Conservation (phyloP, 2,888 invertebrate species). For the Athalia cordata region DNA sequence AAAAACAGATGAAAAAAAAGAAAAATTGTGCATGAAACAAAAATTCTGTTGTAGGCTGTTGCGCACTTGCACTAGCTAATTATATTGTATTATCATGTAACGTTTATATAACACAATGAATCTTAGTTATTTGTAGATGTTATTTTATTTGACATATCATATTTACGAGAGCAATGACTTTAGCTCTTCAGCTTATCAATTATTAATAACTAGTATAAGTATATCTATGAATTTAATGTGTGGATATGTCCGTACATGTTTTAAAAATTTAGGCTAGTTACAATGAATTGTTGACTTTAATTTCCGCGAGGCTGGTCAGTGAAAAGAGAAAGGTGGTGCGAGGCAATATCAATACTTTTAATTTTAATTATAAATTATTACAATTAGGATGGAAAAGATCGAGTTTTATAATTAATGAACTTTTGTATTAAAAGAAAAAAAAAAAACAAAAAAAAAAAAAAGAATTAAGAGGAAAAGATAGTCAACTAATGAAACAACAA, state of each 20-base stretch:
- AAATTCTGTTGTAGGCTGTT: background rate
- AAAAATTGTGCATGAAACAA: background rate
- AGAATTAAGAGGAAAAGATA: too few relatives aligned
- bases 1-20: background rate
- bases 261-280: constrained; percentile 7
- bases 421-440: background rate
- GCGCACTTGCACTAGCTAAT: background rate
- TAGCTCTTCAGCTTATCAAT: constrained; percentile 28
- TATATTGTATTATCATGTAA: background rate
- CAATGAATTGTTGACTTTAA: constrained; percentile 8
- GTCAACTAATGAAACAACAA: background rate
- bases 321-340: constrained; percentile 9
- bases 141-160: constrained; percentile 32
- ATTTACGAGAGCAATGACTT: constrained; percentile 22
- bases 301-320: background rate
- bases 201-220: background rate
- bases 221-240: background rate
- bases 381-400: constrained; percentile 2
- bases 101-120: background rate
- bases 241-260: constrained; percentile 4
- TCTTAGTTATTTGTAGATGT: constrained; percentile 11
- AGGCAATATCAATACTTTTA: constrained; percentile 31
- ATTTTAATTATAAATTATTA: constrained; percentile 1
- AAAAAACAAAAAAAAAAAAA: background rate
- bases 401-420: background rate